phyloP scores from a whole-genome alignment of 2,888 invertebrate genomes.

The Gastracanthus pulcherrimus region DNA sequence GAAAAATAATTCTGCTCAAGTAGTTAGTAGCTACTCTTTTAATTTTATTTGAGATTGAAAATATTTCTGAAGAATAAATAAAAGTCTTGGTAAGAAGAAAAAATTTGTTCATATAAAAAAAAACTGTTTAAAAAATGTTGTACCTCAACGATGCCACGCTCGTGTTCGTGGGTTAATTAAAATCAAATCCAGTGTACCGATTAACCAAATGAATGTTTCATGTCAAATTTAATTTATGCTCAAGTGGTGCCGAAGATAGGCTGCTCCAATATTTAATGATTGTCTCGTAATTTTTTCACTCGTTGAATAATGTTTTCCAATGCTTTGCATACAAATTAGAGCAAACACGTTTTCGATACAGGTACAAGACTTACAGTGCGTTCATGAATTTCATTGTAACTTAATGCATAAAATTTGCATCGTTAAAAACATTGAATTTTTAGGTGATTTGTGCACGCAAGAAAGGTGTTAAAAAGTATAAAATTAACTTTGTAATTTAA shows the following conservation, averaged over 20 bases:
- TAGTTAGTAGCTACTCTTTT: no score
- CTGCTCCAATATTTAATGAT: constrained; percentile 34
- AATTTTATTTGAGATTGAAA: no score
- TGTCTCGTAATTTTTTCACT: constrained; percentile 18
- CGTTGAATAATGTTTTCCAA: constrained; percentile 48
- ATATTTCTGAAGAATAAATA: no score
- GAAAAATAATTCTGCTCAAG: no score
- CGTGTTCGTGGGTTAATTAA: no score
- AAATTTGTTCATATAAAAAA: no score
- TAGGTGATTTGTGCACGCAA: constrained; percentile 38
- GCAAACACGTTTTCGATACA: constrained; percentile 54
- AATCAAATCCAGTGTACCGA: neutral
- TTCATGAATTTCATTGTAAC: constrained; percentile 56
- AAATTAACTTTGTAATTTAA: constrained; percentile 49
- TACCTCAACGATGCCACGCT: no score
- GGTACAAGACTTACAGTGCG: constrained; percentile 30
- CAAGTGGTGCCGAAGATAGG: neutral
- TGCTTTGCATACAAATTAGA: constrained; percentile 50
- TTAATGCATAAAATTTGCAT: constrained; percentile 60
- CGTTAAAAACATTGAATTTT: constrained; percentile 46
- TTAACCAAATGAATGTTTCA: constrained; percentile 29
- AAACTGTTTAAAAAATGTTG: no score
- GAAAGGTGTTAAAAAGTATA: constrained; percentile 53
- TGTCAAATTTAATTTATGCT: neutral
- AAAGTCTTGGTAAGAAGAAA: no score